These are phyloP conservation scores for human (Homo sapiens) DNA, from an alignment of 2,113 vertebrate species.

Conservation along the genomic window DNA sequence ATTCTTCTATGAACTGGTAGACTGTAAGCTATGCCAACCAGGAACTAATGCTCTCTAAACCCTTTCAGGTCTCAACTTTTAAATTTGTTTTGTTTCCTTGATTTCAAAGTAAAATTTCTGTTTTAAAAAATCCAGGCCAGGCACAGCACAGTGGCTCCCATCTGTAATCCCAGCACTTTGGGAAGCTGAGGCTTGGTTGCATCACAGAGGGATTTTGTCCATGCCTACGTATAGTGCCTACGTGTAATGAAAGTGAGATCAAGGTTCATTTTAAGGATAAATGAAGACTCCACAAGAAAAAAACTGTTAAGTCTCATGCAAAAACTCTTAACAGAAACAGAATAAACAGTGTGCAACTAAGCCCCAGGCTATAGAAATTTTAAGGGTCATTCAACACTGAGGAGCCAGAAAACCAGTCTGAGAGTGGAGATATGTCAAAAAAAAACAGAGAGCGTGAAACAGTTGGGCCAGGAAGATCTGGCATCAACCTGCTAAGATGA, in stretches of 20 bases:
- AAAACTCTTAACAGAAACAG: not conserved
- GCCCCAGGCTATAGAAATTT: not conserved
- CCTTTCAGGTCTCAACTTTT: not conserved
- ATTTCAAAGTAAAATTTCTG: constrained; percentile 40
- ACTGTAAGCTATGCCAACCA: not conserved
- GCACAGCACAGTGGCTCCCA: not conserved
- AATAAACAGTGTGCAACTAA: not conserved
- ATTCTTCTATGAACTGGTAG: not conserved
- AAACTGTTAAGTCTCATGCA: not conserved
- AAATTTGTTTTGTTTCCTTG: constrained; percentile 33
- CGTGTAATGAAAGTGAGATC: not conserved
- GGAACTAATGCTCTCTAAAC: not conserved
- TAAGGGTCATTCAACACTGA: not conserved
- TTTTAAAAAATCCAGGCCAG: not conserved
- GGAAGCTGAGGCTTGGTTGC: not conserved
- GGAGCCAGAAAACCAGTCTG: not conserved
- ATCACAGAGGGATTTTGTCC: not conserved
- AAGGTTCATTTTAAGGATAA: not conserved
- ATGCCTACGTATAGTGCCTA: not conserved
- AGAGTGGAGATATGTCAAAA: not conserved
- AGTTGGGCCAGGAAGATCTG: not conserved
- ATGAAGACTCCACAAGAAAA: not conserved
- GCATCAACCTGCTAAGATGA: not conserved
- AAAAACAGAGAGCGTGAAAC: not conserved
- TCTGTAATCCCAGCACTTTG: not conserved